Percentiles rank a stretch among this genome's conserved stretches.
Conservation (phyloP, 2,797 vertebrate genomes). For the Protonibea diacanthus region DNA sequence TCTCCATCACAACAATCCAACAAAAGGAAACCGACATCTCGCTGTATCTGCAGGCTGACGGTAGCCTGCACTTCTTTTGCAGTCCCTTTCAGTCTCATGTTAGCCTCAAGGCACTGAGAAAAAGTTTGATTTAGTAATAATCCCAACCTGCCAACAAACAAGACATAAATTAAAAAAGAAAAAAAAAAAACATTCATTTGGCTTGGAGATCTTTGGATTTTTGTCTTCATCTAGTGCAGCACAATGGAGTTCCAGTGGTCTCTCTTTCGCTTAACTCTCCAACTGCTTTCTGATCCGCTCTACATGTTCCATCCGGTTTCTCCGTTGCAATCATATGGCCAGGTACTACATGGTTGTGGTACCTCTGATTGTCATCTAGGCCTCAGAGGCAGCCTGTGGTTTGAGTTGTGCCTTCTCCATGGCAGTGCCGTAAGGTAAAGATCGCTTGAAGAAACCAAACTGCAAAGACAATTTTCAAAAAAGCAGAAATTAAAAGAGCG, state of each 20-base stretch:
- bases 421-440: conserved; percentile 91
- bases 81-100: conserved; percentile 53
- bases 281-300: conserved; percentile 70
- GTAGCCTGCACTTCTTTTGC: conserved; percentile 23
- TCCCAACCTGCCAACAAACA: conserved; percentile 67
- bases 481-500: conserved; percentile 3
- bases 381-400: conserved; percentile 94
- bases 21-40: conserved; percentile 47
- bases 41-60: conserved; percentile 35
- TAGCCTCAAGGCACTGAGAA: conserved; percentile 43
- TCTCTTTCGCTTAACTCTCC: conserved; percentile 67
- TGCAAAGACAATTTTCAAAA: conserved; percentile 51
- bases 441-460: conserved; percentile 95
- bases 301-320: conserved; percentile 52
- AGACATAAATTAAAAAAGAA: conserved; percentile 74
- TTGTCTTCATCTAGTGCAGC: conserved; percentile 83
- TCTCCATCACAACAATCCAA: conserved; percentile 38
- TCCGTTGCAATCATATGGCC: conserved; percentile 80
- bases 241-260: conserved; percentile 88
- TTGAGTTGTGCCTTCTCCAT: conserved; percentile 98
- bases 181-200: conserved; percentile 86
- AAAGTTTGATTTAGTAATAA: conserved; percentile 63
- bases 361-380: conserved; percentile 74
- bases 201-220: conserved; percentile 81
- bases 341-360: conserved; percentile 60